A percentile compares a stretch with the other conserved stretches of the same genome.
Evolutionary conservation across 2,888 invertebrate species (phyloP).

Genomic region (Slavum lentiscoides): DNA sequence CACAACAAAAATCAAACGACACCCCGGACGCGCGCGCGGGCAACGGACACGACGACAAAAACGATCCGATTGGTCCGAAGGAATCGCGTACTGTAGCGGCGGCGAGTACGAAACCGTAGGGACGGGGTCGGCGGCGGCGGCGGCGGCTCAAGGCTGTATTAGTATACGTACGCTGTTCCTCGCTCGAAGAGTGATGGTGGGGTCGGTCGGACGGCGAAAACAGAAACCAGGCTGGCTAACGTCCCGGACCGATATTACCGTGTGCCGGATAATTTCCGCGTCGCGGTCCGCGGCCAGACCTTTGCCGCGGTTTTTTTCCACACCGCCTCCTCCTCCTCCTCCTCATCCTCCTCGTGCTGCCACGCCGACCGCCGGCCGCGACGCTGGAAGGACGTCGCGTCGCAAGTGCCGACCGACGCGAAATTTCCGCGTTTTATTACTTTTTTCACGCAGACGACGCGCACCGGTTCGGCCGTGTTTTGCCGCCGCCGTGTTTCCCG

Average conservation of each 20-base stretch:
- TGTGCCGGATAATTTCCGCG: not conserved
- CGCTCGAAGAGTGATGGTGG: no score
- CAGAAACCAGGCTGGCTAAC: constrained; percentile 41
- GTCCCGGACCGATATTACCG: constrained; percentile 45
- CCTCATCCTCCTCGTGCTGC: no score
- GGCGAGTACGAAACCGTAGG: constrained; percentile 33
- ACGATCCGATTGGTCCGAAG: constrained; percentile 43
- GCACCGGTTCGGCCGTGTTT: no score
- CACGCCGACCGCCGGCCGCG: no score
- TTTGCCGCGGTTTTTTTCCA: constrained; percentile 8
- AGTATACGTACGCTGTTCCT: no score
- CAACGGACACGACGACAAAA: constrained; percentile 41
- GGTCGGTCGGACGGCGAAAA: not conserved
- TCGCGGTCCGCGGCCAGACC: not conserved
- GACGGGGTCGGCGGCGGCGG: constrained; percentile 34
- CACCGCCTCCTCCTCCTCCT: no score
- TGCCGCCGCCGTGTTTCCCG: no score
- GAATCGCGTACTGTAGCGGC: constrained; percentile 29
- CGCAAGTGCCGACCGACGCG: no score
- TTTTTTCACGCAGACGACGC: no score
- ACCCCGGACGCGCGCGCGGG: constrained; percentile 16
- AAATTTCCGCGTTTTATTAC: no score
- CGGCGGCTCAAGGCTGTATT: constrained; percentile 39
- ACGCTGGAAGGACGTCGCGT: no score
- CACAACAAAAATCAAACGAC: constrained; percentile 1